These are phyloP conservation scores for Drosophila mimica DNA, from an alignment of 2,888 invertebrate genomes.

Conservation along the genomic window DNA sequence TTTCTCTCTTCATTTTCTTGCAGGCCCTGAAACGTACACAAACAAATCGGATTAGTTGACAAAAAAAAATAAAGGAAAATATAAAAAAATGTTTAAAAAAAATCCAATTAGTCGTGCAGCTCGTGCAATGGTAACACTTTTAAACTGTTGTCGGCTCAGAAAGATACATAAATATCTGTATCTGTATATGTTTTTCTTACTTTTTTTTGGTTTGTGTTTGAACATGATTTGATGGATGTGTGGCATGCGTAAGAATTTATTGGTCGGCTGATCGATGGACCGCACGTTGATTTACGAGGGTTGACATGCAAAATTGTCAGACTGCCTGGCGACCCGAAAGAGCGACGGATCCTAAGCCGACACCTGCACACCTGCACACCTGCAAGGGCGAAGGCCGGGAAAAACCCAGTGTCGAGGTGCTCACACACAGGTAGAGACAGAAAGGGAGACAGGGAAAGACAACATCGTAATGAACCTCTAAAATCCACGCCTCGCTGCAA, in stretches of 20 bases:
- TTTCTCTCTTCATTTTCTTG: conserved; percentile 8
- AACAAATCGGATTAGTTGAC: conserved; percentile 82
- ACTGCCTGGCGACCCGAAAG: conserved; percentile 68
- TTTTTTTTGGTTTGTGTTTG: neutral
- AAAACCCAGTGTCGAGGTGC: conserved; percentile 49
- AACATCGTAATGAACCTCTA: conserved; percentile 76
- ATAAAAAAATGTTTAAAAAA: conserved; percentile 22
- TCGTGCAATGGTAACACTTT: conserved; percentile 65
- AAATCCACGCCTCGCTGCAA: conserved; percentile 78
- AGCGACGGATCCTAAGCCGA: conserved; percentile 41
- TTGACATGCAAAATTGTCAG: conserved; percentile 69
- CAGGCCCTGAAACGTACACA: conserved; percentile 54
- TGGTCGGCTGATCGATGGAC: conserved; percentile 71
- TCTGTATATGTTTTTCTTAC: conserved; percentile 27
- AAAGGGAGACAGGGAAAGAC: neutral
- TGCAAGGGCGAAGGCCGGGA: conserved; percentile 39
- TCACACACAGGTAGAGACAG: conserved; percentile 31
- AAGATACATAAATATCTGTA: conserved; percentile 36
- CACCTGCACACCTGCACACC: conserved; percentile 58
- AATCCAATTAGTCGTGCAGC: conserved; percentile 80
- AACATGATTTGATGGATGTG: conserved; percentile 73
- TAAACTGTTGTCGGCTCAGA: conserved; percentile 61
- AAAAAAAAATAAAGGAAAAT: conserved; percentile 25
- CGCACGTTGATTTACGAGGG: conserved; percentile 65
- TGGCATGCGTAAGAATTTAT: conserved; percentile 80